A percentile compares a stretch with the other conserved stretches of the same genome.
These are phyloP conservation scores for Macaca mulatta DNA, from an alignment of 2,113 vertebrate genomes.

Conservation along the genomic window DNA sequence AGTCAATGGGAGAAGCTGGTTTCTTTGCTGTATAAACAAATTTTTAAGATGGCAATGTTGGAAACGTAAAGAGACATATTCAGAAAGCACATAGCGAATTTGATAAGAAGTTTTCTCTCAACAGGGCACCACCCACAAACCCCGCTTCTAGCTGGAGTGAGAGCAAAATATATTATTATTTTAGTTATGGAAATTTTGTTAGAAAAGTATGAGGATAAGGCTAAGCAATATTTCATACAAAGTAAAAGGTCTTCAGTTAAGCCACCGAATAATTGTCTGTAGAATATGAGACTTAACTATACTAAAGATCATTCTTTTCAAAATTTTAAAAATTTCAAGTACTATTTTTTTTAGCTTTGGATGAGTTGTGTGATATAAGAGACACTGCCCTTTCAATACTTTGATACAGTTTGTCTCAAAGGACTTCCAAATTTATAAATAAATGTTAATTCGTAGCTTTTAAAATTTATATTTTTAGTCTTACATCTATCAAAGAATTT, in stretches of 20 bases:
- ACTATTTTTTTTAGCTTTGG: neutral
- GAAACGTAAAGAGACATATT: neutral
- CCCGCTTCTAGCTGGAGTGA: neutral
- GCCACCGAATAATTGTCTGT: neutral
- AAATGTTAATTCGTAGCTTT: neutral
- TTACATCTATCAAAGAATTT: neutral
- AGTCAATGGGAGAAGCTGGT: neutral
- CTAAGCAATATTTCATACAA: neutral
- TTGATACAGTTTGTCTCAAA: neutral
- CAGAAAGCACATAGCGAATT: neutral
- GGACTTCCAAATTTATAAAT: slow-evolving; percentile 19
- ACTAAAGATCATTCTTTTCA: neutral
- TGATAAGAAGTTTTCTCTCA: neutral
- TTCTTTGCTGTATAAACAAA: neutral
- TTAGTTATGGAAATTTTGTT: neutral
- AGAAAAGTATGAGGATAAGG: neutral
- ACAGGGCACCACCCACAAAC: neutral
- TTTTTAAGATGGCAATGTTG: neutral
- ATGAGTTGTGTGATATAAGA: neutral
- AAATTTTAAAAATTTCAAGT: neutral
- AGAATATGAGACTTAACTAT: neutral
- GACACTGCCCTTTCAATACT: neutral
- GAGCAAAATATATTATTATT: neutral
- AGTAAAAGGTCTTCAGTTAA: neutral
- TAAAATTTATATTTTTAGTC: neutral